A percentile compares a stretch with the other conserved stretches of the same genome.
Evolutionary conservation across 1,140 invertebrate species (phyloP).

Genomic region (Lasioglossum albipes): DNA sequence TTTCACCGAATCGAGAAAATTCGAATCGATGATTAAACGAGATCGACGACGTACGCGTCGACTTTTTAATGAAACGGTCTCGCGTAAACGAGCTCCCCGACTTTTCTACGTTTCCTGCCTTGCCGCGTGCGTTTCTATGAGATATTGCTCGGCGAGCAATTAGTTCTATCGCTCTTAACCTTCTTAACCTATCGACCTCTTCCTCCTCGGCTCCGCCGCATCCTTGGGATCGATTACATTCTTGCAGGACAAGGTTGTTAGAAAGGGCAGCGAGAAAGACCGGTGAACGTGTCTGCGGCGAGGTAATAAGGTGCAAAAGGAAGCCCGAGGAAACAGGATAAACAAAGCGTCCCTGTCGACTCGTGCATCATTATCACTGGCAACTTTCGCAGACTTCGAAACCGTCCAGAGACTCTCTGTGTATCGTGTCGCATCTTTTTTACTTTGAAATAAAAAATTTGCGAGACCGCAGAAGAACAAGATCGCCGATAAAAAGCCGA

Average conservation of each 20-base stretch:
- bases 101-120: not conserved
- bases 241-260: slow-evolving; percentile 49
- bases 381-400: not conserved
- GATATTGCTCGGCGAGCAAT: slow-evolving; percentile 27
- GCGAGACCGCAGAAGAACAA: no score
- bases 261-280: slow-evolving; percentile 41
- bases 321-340: slow-evolving; percentile 12
- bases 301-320: slow-evolving; percentile 42
- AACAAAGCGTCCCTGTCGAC: not conserved
- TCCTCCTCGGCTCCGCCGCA: slow-evolving; percentile 24
- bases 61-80: not conserved
- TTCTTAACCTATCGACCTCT: slow-evolving; percentile 29
- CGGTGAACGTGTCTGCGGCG: slow-evolving; percentile 37
- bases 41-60: not conserved
- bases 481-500: no score
- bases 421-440: no score
- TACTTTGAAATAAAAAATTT: no score
- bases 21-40: no score
- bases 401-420: no score
- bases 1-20: no score
- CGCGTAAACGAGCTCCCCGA: not conserved
- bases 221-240: slow-evolving; percentile 46
- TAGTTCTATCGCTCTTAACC: slow-evolving; percentile 48
- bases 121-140: slow-evolving; percentile 8
- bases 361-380: not conserved